These are phyloP conservation scores for Neolamprologus caudopunctatus DNA, from an alignment of 2,113 vertebrate species.

Conservation along the genomic window DNA sequence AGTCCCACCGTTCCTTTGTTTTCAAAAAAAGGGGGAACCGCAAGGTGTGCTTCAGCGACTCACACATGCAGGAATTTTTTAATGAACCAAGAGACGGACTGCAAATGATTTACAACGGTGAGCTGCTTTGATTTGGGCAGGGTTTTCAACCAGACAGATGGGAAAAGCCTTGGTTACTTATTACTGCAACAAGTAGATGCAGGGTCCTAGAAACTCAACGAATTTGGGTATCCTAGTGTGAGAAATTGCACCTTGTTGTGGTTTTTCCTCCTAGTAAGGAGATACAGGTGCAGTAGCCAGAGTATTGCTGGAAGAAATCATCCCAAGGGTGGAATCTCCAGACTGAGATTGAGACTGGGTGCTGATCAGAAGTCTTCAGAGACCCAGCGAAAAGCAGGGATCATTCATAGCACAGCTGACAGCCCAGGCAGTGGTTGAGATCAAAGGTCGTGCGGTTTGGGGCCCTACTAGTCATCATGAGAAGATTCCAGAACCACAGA, in stretches of 20 bases:
- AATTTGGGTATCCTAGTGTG: neutral
- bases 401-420: neutral
- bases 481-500: neutral
- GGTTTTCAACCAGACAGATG: neutral
- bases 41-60: neutral
- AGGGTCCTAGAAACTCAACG: neutral
- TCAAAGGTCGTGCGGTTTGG: neutral
- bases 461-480: neutral
- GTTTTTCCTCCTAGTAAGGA: neutral
- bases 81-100: neutral
- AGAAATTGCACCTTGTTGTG: neutral
- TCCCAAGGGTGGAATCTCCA: neutral
- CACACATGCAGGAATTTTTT: neutral
- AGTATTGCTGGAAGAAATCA: neutral
- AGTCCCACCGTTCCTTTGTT: neutral
- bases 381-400: neutral
- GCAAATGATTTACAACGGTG: rapidly evolving
- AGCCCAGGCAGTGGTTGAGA: neutral
- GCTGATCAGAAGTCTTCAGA: neutral
- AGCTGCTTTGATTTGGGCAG: neutral
- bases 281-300: too few relatives aligned
- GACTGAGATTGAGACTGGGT: neutral
- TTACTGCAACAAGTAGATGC: neutral
- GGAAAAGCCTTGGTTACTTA: neutral
- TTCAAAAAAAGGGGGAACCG: neutral